These are phyloP conservation scores for Sorex maritimensis DNA, from an alignment of 2,797 vertebrate genomes.

Conservation along the genomic window DNA sequence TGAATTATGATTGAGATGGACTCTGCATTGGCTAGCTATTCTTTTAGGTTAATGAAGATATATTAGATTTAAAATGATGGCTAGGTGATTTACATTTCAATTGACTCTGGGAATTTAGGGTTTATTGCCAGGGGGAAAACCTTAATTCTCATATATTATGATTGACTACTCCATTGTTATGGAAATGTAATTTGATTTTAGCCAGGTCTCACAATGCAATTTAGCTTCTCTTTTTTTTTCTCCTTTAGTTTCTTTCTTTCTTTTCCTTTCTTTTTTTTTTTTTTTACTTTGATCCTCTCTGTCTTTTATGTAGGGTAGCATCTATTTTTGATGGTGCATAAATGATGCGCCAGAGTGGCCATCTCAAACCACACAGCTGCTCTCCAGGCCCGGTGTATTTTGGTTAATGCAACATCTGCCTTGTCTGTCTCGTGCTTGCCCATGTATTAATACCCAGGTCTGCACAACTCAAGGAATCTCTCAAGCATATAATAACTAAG, in stretches of 20 bases:
- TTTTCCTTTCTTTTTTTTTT: background rate
- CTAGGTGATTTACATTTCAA: conserved; percentile 78
- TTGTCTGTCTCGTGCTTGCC: conserved; percentile 84
- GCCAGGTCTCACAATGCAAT: conserved; percentile 30
- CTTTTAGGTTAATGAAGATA: conserved; percentile 79
- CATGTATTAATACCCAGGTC: conserved; percentile 84
- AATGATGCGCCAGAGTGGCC: conserved; percentile 80
- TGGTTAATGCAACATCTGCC: conserved; percentile 85
- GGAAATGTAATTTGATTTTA: conserved; percentile 73
- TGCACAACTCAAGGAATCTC: conserved; percentile 42
- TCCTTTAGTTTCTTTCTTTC: background rate
- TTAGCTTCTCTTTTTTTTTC: conserved; percentile 36
- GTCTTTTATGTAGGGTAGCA: conserved; percentile 19
- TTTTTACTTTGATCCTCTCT: background rate
- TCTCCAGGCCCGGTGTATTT: conserved; percentile 81
- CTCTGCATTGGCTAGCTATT: conserved; percentile 61
- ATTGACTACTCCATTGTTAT: conserved; percentile 69
- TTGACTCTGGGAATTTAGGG: conserved; percentile 73
- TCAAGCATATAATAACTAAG: conserved; percentile 84
- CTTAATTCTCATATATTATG: conserved; percentile 75
- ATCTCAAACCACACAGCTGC: conserved; percentile 78
- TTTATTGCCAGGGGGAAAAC: conserved; percentile 74
- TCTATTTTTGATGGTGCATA: conserved; percentile 71
- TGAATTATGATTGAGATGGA: conserved; percentile 66
- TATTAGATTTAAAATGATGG: conserved; percentile 78